Evolutionary conservation across 2,113 vertebrate genomes (phyloP), one percentile per base, ranked within the genome.

Genomic region (Marcusenius ussheri): DNA sequence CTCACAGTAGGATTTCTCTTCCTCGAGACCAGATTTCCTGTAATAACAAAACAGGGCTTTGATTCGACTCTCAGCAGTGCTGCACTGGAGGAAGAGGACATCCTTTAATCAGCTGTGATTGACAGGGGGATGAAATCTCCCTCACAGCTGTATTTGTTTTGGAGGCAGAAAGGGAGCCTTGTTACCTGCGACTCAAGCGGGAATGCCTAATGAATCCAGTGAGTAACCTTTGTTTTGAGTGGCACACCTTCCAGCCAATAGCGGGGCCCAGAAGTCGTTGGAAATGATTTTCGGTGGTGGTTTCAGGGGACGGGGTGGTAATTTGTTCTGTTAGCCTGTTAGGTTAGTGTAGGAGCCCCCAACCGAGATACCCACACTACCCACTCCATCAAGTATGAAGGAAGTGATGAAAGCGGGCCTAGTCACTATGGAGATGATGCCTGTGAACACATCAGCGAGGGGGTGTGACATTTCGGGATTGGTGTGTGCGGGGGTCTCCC

Each of bases 21-120:
- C 93, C 93, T 94, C 94, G 92, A 93, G 93, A 94, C 93, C 90
- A 89, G 92, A 92, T 91, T 94, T 93, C 92, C 93, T 94, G 93
- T 95, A 95, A 95, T 94, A 95, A 95, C 94, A 94, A 93, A 95
- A 93, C 45, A 51, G 91, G 24, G 87, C 95, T 95, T 95, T 95
- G 94, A 95, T 95, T 95, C 92, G 35, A 90, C 88, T 90, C 91
- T 91, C 91, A 85, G 92, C 87, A 89, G 89, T 91, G 93, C 92
- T 91, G 88, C 89, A 91, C 89, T 93, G 92, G 92, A 92, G 91
- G 92, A 92, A 92, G 89, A 92, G 92, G 94, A 95, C 92, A 90
- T 91, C 90, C 91, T 94, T 93, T 93, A 95, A 94, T 95, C 93
- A 94, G 90, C 93, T 90, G 91, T 91, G 90, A 92, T 88, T 93